These are phyloP conservation scores for Schizopygopsis pylzovi DNA, from an alignment of 2,797 vertebrate genomes.

Conservation along the genomic window DNA sequence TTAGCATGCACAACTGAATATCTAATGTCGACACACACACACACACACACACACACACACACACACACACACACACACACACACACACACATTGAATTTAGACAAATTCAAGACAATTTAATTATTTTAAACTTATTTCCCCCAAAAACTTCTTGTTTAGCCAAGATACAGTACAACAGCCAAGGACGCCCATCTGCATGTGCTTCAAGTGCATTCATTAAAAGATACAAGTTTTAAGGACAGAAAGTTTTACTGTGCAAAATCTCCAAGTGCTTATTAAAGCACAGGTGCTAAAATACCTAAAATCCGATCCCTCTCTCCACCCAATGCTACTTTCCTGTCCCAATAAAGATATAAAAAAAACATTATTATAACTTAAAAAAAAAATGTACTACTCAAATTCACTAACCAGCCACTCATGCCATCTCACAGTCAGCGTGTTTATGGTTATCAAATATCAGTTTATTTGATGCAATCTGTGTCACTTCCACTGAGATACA, in stretches of 20 bases:
- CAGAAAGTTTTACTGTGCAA: neutral
- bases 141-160: neutral
- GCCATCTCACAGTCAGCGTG: neutral
- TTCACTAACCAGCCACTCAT: too few relatives aligned
- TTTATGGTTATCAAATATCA: constrained; percentile 7
- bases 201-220: neutral
- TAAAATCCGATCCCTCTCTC: neutral
- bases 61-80: too few relatives aligned
- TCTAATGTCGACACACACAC: neutral
- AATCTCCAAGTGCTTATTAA: neutral
- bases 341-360: neutral
- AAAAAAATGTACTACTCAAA: neutral
- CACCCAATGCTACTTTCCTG: neutral
- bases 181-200: neutral
- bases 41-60: too few relatives aligned
- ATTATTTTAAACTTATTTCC: neutral
- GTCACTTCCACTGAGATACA: constrained; percentile 2
- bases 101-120: neutral
- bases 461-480: constrained; percentile 25
- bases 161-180: neutral
- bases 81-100: too few relatives aligned
- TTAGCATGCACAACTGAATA: neutral
- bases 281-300: neutral
- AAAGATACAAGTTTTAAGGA: neutral
- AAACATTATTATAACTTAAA: neutral